These are phyloP conservation scores for Drosophila pruinosa DNA, from an alignment of 1,140 invertebrate genomes.

Conservation along the genomic window DNA sequence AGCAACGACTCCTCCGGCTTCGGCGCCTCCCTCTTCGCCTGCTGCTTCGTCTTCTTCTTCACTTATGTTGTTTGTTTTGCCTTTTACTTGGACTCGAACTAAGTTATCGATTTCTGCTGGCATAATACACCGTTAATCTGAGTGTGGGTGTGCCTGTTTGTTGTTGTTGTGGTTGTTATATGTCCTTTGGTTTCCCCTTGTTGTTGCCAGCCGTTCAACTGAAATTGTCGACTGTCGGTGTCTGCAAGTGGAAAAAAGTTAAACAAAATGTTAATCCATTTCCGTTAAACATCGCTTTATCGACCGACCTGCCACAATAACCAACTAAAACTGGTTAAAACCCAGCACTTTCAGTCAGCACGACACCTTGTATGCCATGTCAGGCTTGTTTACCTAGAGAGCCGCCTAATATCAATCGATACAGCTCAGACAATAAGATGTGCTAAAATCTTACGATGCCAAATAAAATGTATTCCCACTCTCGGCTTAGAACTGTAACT, in stretches of 20 bases:
- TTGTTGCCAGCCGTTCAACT: not conserved
- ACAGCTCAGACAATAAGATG: conserved; percentile 37
- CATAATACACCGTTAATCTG: conserved; percentile 47
- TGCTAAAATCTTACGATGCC: conserved; percentile 55
- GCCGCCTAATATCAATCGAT: conserved; percentile 1
- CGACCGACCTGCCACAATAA: conserved; percentile 82
- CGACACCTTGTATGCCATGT: conserved; percentile 42
- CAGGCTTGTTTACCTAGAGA: not conserved
- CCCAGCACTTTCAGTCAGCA: conserved; percentile 34
- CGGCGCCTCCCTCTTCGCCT: not conserved
- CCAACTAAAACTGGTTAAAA: conserved; percentile 77
- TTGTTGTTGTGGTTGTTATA: not conserved
- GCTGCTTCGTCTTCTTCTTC: conserved; percentile 11
- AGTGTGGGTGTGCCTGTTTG: conserved; percentile 5
- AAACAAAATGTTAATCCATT: conserved; percentile 16
- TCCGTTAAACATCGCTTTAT: conserved; percentile 1
- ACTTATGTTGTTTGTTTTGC: conserved; percentile 38
- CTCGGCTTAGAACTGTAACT: not conserved
- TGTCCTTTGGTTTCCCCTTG: too few species aligned
- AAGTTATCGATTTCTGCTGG: conserved; percentile 47
- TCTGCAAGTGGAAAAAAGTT: conserved; percentile 34
- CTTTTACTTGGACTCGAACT: conserved; percentile 21
- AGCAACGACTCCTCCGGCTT: not conserved
- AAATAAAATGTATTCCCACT: not conserved
- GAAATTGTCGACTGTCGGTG: conserved; percentile 16